Evolutionary conservation across 2,797 vertebrate species (phyloP).

Genomic region (Poeciliopsis infans): DNA sequence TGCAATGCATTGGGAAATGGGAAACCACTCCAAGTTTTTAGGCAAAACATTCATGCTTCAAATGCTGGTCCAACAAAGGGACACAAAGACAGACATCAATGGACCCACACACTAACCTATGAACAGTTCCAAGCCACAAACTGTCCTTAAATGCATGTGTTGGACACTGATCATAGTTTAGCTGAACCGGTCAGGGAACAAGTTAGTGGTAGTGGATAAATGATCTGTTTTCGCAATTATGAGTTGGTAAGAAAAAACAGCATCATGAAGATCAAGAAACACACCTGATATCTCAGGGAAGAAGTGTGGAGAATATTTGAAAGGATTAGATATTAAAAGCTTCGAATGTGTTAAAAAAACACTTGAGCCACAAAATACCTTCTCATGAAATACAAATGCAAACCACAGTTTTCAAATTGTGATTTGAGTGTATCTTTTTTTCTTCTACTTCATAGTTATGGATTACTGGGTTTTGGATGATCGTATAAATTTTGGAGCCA

Average conservation of each 20-base stretch:
- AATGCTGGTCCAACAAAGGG: neutral
- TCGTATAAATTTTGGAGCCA: neutral
- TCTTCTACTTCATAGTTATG: neutral
- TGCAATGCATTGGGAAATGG: neutral
- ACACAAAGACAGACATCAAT: neutral
- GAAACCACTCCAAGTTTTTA: neutral
- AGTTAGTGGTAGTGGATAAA: neutral
- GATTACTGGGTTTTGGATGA: neutral
- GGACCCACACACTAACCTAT: neutral
- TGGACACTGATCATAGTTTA: neutral
- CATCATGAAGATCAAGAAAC: neutral
- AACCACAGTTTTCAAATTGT: neutral
- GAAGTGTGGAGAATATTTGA: neutral
- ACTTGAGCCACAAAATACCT: neutral
- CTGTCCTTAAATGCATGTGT: neutral
- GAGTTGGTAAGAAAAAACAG: neutral
- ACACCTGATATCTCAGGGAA: neutral
- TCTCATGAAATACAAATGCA: neutral
- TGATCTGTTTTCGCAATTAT: neutral
- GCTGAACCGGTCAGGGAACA: neutral
- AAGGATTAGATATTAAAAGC: neutral
- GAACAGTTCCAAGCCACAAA: neutral
- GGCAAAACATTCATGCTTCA: neutral
- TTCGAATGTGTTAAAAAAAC: neutral
- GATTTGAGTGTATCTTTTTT: neutral